Evolutionary conservation across 2,888 invertebrate species (phyloP), one percentile per base, ranked within the genome.

Genomic region (Abrostola tripartita): DNA sequence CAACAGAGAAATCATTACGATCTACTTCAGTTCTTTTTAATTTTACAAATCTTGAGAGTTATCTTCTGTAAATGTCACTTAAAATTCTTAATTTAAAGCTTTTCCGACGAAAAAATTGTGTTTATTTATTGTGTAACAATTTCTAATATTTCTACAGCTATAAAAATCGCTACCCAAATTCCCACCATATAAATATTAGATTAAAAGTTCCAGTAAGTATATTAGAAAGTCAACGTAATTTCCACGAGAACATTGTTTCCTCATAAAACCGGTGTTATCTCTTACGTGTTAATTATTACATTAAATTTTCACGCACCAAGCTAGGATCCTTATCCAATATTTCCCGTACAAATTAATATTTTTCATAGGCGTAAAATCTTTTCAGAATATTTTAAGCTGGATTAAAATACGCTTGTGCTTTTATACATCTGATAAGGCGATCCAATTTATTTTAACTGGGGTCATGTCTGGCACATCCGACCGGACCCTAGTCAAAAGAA

Each of bases 371-470:
- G 6, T 50, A 35, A 8, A 51, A 50, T 37, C 40, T 62, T 2
- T 54, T 47, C 10, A 10, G 1, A n/a, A 38, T 42, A 44, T 61
- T 55, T 49, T 51, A 9, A 11, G 54, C 54, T 64, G 37, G 5
- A 58, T 65, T 62, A 50, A 62, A 65, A 61, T 65, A 40, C 42
- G 44, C 50, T 57, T 44, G 12, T 54, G 38, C 58, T 64, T 67
- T 58, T 66, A 53, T 44, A 61, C 40, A 71, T 65, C 68, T 55
- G 74, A 74, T 74, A 77, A 60, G 52, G 24, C 53, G 11, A 70
- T 54, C 67, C 72, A 74, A 79, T 79, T 79, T 74, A 65, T 71
- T 79, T 77, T 69, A 68, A 71, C 42, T 54, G 58, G 47, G 61
- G 70, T 64, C 60, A 52, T 38, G 57, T 54, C 52, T 47, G 53